Conservation (phyloP, 1,140 invertebrate genomes). For the Drosophila teissieri region DNA sequence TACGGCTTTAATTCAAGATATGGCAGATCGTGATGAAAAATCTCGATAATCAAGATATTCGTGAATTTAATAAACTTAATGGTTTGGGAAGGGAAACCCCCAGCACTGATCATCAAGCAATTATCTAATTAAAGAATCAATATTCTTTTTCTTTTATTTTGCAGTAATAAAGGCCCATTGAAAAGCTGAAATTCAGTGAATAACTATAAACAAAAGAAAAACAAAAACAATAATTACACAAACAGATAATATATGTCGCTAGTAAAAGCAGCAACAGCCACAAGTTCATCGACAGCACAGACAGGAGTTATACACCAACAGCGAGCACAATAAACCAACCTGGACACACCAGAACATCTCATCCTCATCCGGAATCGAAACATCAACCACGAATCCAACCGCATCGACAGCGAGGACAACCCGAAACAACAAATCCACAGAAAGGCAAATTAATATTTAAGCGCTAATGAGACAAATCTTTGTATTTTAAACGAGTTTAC, state of each 20-base stretch:
- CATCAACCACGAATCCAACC: not conserved
- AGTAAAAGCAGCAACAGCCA: constrained; percentile 35
- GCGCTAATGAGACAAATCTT: constrained; percentile 69
- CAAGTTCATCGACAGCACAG: constrained; percentile 43
- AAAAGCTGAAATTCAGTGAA: constrained; percentile 84
- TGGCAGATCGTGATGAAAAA: constrained; percentile 5
- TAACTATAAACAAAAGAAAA: constrained; percentile 76
- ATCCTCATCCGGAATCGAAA: constrained; percentile 7
- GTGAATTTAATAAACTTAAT: not conserved
- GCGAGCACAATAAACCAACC: constrained; percentile 33
- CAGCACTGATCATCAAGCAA: not conserved
- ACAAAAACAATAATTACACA: constrained; percentile 76
- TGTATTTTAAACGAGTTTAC: constrained; percentile 60
- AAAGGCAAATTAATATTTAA: constrained; percentile 67
- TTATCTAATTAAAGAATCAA: constrained; percentile 1
- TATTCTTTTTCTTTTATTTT: constrained; percentile 42
- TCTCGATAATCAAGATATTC: not conserved
- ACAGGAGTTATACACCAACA: constrained; percentile 31
- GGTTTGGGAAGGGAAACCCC: not conserved
- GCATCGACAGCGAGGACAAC: constrained; percentile 6
- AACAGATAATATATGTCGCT: constrained; percentile 69
- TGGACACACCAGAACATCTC: constrained; percentile 15
- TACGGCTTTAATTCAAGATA: constrained; percentile 20
- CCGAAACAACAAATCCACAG: constrained; percentile 25
- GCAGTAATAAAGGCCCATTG: constrained; percentile 84